Evolutionary conservation across 2,888 invertebrate genomes (phyloP).

Genomic region (Hesperia comma): DNA sequence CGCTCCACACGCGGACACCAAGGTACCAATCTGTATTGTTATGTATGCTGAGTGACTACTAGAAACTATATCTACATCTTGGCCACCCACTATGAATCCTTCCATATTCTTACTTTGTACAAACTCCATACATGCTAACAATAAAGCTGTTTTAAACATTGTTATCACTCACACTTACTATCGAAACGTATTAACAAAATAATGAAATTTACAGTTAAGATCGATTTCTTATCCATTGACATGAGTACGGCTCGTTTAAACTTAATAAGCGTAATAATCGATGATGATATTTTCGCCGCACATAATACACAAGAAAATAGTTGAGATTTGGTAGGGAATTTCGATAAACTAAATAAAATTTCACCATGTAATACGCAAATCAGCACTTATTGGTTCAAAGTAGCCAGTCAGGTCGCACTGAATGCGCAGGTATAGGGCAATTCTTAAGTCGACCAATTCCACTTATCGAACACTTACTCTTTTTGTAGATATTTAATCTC

Average conservation of each 20-base stretch:
- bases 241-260: slow-evolving; percentile 27
- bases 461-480: too few relatives aligned
- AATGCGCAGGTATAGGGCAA: too few relatives aligned
- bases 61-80: slow-evolving; percentile 40
- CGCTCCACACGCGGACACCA: slow-evolving; percentile 47
- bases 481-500: too few relatives aligned
- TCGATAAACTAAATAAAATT: slow-evolving; percentile 7
- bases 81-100: slow-evolving; percentile 43
- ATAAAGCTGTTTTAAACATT: neutral
- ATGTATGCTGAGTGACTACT: slow-evolving; percentile 51
- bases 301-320: slow-evolving; percentile 18
- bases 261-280: slow-evolving; percentile 26
- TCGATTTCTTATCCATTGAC: slow-evolving; percentile 22
- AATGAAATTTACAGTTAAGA: slow-evolving; percentile 19
- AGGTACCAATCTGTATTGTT: slow-evolving; percentile 14
- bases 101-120: slow-evolving; percentile 29
- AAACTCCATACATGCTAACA: neutral
- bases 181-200: neutral
- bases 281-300: slow-evolving; percentile 28
- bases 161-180: neutral
- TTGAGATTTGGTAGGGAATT: slow-evolving; percentile 13
- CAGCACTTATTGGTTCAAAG: too few relatives aligned
- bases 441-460: too few relatives aligned
- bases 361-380: neutral
- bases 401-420: too few relatives aligned